These are phyloP conservation scores for Syngnathoides biaculeatus DNA, from an alignment of 2,113 vertebrate species.

Conservation along the genomic window DNA sequence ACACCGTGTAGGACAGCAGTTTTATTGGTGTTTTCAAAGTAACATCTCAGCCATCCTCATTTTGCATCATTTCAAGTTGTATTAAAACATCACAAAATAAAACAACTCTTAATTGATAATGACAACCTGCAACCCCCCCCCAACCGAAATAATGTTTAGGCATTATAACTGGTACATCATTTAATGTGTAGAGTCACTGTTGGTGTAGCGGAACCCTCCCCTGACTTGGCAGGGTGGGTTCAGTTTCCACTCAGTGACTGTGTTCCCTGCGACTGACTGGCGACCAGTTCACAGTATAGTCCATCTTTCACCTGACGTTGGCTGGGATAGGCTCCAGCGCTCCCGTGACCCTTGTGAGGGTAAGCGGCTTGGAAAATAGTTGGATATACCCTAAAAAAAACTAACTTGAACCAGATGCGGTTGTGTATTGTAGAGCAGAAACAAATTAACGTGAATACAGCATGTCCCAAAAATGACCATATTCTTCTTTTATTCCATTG, in stretches of 20 bases:
- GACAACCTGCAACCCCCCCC: not conserved
- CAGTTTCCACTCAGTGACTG: too few species aligned
- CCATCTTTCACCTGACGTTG: too few species aligned
- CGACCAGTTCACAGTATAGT: too few species aligned
- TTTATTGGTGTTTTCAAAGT: constrained; percentile 1
- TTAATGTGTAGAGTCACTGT: too few species aligned
- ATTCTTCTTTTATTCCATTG: not conserved
- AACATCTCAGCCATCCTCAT: not conserved
- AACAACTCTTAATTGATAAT: not conserved
- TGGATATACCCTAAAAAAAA: not conserved
- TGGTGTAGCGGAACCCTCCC: too few species aligned
- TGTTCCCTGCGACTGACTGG: too few species aligned
- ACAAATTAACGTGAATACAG: not conserved
- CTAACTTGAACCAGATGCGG: constrained; percentile 15
- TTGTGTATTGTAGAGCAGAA: not conserved
- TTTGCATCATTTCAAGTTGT: constrained; percentile 1
- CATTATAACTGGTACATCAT: constrained; percentile 6
- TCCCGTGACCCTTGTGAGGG: too few species aligned
- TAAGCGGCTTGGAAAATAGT: constrained; percentile 7
- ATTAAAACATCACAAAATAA: constrained; percentile 10
- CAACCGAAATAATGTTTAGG: not conserved
- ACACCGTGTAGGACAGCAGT: not conserved
- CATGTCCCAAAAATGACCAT: not conserved
- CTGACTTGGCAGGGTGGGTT: too few species aligned
- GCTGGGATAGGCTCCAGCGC: too few species aligned